phyloP scores from a whole-genome alignment of 2,113 vertebrate genomes.

The Mastomys natalensis region DNA sequence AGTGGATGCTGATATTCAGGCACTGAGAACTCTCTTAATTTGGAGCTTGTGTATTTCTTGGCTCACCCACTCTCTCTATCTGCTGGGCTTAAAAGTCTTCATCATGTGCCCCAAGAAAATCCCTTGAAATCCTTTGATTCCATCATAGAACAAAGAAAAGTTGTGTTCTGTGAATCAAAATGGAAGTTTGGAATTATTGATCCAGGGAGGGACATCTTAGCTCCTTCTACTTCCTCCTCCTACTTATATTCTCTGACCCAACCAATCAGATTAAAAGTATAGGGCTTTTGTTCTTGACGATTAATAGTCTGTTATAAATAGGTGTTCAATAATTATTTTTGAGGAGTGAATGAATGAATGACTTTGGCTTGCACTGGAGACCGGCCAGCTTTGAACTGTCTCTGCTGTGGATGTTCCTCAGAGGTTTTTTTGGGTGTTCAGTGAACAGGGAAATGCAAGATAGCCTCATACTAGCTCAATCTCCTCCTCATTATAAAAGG shows the following conservation, averaged over 20 bases:
- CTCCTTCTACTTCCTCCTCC: not conserved
- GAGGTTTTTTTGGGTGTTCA: not conserved
- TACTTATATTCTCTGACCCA: not conserved
- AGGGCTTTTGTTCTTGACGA: not conserved
- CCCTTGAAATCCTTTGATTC: not conserved
- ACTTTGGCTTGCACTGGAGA: not conserved
- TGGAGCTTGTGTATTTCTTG: not conserved
- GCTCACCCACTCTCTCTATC: not conserved
- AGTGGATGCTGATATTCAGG: not conserved
- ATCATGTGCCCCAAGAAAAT: not conserved
- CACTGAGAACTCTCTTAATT: not conserved
- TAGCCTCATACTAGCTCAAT: not conserved
- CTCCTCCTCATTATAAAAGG: not conserved
- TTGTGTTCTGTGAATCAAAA: constrained; percentile 18
- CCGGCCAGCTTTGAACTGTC: not conserved
- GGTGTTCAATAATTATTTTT: constrained; percentile 16
- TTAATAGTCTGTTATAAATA: not conserved
- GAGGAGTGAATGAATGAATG: not conserved
- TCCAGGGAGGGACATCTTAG: not conserved
- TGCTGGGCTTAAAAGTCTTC: not conserved
- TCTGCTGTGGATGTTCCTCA: not conserved
- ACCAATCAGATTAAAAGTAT: not conserved
- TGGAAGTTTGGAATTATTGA: constrained; percentile 25
- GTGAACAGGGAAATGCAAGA: not conserved
- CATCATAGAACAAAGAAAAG: not conserved